phyloP scores from a whole-genome alignment of 2,113 vertebrate species.

The Terrapene triunguis region DNA sequence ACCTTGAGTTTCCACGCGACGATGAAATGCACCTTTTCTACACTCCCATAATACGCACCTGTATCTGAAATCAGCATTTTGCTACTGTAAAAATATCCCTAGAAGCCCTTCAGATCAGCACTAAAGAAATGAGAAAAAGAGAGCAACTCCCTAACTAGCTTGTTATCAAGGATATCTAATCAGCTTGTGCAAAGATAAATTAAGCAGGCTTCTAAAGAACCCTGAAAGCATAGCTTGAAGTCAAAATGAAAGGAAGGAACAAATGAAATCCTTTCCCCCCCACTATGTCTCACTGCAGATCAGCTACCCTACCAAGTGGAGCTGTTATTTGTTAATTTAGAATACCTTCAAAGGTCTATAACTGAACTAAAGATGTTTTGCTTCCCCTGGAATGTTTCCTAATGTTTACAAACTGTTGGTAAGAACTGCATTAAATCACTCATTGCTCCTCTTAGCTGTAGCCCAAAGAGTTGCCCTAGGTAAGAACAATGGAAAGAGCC shows the following conservation, averaged over 20 bases:
- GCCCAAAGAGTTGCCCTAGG: not conserved
- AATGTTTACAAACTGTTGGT: fast-evolving
- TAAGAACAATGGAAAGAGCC: not conserved
- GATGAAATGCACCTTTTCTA: not conserved
- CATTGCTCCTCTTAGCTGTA: not conserved
- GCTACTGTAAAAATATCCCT: not conserved
- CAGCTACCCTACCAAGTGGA: not conserved
- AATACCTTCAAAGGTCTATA: not conserved
- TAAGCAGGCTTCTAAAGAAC: not conserved
- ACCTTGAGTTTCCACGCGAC: not conserved
- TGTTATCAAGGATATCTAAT: not conserved
- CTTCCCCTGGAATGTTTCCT: not conserved
- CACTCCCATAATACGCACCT: fast-evolving
- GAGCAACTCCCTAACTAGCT: not conserved
- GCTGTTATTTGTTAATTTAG: slow-evolving; percentile 10
- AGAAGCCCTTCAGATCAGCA: not conserved
- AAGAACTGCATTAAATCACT: not conserved
- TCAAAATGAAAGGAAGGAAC: slow-evolving; percentile 5
- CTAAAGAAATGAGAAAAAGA: not conserved
- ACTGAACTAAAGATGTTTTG: not conserved
- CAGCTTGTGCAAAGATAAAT: not conserved
- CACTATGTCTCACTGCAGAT: not conserved
- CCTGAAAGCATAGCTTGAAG: not conserved
- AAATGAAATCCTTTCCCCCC: not conserved
- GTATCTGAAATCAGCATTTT: not conserved